Percentiles rank a stretch among this genome's conserved stretches.
Evolutionary conservation across 2,888 invertebrate genomes (phyloP).

Genomic region (Dasypogon diadema): DNA sequence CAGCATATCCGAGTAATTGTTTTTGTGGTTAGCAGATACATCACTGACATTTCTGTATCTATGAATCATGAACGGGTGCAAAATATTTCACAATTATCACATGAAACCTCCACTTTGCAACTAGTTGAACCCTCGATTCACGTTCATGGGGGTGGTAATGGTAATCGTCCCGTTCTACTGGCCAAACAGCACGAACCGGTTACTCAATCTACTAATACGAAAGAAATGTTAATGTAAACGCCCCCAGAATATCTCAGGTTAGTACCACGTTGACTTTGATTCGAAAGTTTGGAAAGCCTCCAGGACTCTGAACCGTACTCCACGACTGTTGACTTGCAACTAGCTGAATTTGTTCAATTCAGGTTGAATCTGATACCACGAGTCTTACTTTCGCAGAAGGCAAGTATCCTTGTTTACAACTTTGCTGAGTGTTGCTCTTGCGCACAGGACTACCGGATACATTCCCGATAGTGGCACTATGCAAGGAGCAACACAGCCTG

Average conservation of each 20-base stretch:
- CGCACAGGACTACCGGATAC: constrained; percentile 10
- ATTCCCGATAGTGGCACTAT: background rate
- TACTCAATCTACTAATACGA: background rate
- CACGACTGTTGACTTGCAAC: constrained; percentile 23
- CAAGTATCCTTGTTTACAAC: constrained; percentile 37
- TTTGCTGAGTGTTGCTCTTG: constrained; percentile 14
- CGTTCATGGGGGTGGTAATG: background rate
- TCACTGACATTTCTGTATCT: constrained; percentile 53
- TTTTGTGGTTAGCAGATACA: constrained; percentile 55
- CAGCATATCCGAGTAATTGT: constrained; percentile 56
- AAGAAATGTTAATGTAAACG: background rate
- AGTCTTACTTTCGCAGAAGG: constrained; percentile 7
- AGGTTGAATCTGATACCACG: constrained; percentile 21
- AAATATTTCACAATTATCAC: constrained; percentile 50
- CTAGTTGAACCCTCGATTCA: constrained; percentile 4
- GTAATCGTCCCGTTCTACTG: background rate
- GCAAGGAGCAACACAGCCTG: background rate
- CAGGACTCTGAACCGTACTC: background rate
- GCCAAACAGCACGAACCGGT: background rate
- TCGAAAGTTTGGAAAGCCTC: background rate
- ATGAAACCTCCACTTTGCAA: constrained; percentile 25
- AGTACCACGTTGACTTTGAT: constrained; percentile 6
- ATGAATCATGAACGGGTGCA: constrained; percentile 47
- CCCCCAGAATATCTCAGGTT: too few species aligned
- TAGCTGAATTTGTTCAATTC: constrained; percentile 15